Conservation (phyloP, 2,888 invertebrate species). For the Ectemnius continuus region DNA sequence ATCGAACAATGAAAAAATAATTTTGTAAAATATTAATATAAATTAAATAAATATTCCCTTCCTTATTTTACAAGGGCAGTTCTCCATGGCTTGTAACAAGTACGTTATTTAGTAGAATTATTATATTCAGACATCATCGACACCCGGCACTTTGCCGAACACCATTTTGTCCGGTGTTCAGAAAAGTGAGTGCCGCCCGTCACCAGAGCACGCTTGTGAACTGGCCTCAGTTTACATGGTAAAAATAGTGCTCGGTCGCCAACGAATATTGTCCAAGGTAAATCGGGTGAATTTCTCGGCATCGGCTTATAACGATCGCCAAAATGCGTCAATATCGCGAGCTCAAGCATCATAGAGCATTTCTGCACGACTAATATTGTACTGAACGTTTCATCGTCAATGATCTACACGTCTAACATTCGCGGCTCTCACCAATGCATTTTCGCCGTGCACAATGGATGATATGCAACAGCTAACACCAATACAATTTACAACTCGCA, state of each 20-base stretch:
- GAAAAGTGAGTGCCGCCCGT: constrained; percentile 36
- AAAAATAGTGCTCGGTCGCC: constrained; percentile 57
- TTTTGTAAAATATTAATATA: too few relatives aligned
- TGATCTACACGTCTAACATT: constrained; percentile 34
- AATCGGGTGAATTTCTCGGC: constrained; percentile 68
- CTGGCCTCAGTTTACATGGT: constrained; percentile 50
- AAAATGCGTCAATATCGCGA: constrained; percentile 36
- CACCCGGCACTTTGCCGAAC: too few relatives aligned
- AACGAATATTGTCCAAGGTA: constrained; percentile 65
- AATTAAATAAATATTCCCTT: too few relatives aligned
- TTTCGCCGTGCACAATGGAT: constrained; percentile 23
- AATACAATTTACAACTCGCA: neutral
- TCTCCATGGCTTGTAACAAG: too few relatives aligned
- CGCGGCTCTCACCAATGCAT: constrained; percentile 19
- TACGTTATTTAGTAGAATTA: neutral
- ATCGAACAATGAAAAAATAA: too few relatives aligned
- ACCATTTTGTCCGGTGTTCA: constrained; percentile 36
- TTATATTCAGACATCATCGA: neutral
- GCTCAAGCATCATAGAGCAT: constrained; percentile 9
- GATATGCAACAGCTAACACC: constrained; percentile 14
- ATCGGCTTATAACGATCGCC: constrained; percentile 55
- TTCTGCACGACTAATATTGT: constrained; percentile 38
- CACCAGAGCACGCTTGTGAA: constrained; percentile 44
- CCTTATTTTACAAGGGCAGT: too few relatives aligned
- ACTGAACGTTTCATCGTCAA: constrained; percentile 40